phyloP scores from a whole-genome alignment of 2,888 invertebrate genomes.

The Agrotis segetum region DNA sequence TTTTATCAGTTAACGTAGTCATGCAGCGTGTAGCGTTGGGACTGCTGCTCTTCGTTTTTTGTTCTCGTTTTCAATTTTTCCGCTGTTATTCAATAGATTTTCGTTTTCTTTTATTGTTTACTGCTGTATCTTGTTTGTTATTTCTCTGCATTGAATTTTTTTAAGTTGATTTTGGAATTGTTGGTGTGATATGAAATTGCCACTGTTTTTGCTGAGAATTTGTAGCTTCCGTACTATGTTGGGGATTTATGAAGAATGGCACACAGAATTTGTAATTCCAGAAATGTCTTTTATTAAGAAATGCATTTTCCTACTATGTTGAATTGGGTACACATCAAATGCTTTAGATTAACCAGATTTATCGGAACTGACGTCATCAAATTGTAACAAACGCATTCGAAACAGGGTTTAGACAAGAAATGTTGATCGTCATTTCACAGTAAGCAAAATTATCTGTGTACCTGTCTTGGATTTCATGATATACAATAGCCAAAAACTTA shows the following conservation, averaged over 20 bases:
- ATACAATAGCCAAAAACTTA: no score
- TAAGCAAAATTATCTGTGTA: no score
- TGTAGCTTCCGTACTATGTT: background rate
- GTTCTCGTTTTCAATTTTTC: slow-evolving; percentile 21
- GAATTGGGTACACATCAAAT: no score
- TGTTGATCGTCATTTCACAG: no score
- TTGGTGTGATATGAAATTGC: background rate
- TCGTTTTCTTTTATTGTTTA: slow-evolving; percentile 17
- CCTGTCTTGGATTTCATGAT: no score
- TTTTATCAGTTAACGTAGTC: slow-evolving; percentile 36
- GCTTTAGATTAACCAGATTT: no score
- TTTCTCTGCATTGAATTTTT: slow-evolving; percentile 10
- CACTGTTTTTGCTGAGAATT: background rate
- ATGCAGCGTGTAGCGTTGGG: slow-evolving; percentile 21
- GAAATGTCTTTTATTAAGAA: no score
- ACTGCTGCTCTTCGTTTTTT: slow-evolving; percentile 5
- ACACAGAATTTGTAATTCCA: background rate
- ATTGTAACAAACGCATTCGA: no score
- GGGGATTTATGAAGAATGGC: no score
- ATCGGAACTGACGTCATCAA: no score
- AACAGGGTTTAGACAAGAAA: no score
- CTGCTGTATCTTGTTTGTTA: slow-evolving; percentile 20
- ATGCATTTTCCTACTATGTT: no score
- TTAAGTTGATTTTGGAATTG: background rate
- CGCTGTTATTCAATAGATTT: slow-evolving; percentile 32